phyloP scores from a whole-genome alignment of 1,140 invertebrate genomes.

The Drosophila nikananu region DNA sequence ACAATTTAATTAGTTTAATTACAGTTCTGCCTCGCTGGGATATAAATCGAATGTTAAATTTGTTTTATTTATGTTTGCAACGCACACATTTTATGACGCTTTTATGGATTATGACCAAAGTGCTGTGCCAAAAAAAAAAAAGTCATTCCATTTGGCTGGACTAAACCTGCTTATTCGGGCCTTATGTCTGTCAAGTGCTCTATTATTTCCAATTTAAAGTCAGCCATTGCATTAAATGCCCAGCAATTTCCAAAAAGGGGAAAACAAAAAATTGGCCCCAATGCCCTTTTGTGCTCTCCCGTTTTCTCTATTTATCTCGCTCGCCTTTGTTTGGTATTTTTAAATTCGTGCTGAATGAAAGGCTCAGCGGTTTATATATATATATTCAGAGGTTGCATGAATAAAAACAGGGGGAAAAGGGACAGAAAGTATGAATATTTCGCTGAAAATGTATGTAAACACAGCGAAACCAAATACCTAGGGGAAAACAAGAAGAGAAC shows the following conservation, averaged over 20 bases:
- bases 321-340: constrained; percentile 39
- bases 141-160: constrained; percentile 29
- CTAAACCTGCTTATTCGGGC: constrained; percentile 39
- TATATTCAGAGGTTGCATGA: constrained; percentile 18
- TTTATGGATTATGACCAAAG: background rate
- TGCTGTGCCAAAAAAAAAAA: constrained; percentile 8
- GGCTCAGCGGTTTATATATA: constrained; percentile 20
- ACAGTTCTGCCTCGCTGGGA: constrained; percentile 4
- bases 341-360: constrained; percentile 39
- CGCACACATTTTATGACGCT: constrained; percentile 8
- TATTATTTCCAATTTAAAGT: constrained; percentile 51
- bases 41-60: constrained; percentile 20
- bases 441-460: constrained; percentile 60
- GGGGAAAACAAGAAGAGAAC: constrained; percentile 19
- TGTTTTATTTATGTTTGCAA: constrained; percentile 13
- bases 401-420: constrained; percentile 13
- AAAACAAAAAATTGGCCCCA: constrained; percentile 14
- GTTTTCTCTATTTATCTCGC: constrained; percentile 34
- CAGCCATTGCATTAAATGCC: constrained; percentile 35
- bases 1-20: constrained; percentile 56
- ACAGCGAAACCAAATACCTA: constrained; percentile 54
- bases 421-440: constrained; percentile 41
- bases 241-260: constrained; percentile 6
- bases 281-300: constrained; percentile 38
- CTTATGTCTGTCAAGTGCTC: constrained; percentile 38